A percentile compares a stretch with the other conserved stretches of the same genome.
Conservation (phyloP, 2,797 vertebrate genomes). For the Holocentrus rufus region DNA sequence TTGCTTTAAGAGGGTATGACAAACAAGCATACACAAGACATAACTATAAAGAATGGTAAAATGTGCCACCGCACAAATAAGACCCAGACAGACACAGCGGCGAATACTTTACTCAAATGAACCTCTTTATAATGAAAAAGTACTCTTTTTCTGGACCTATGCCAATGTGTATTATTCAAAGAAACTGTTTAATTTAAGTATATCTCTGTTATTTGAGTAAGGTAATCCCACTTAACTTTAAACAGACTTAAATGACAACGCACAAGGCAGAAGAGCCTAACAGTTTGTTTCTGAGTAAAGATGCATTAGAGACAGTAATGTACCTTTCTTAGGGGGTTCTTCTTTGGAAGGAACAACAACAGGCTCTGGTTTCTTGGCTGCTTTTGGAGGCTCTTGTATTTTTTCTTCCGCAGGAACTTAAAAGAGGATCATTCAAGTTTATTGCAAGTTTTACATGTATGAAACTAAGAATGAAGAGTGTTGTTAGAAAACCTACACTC, state of each 20-base stretch:
- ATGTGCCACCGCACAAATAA: constrained; percentile 61
- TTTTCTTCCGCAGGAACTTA: constrained; percentile 84
- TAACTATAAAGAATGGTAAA: constrained; percentile 45
- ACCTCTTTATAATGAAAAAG: not conserved
- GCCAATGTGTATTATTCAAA: not conserved
- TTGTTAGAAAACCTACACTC: constrained; percentile 55
- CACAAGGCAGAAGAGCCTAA: constrained; percentile 1
- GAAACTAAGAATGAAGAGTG: constrained; percentile 19
- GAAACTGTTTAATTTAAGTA: not conserved
- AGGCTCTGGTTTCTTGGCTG: constrained; percentile 59
- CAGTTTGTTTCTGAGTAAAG: not conserved
- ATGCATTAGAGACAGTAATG: constrained; percentile 33
- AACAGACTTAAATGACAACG: constrained; percentile 25
- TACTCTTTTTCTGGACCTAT: not conserved
- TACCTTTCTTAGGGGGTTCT: constrained; percentile 87
- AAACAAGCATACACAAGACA: constrained; percentile 70
- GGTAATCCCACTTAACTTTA: not conserved
- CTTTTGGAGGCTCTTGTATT: constrained; percentile 82
- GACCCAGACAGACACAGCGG: not conserved
- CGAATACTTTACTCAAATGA: not conserved
- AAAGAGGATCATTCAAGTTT: constrained; percentile 69
- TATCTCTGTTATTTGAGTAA: not conserved
- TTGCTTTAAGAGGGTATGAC: constrained; percentile 76
- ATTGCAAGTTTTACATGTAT: constrained; percentile 49
- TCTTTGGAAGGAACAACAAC: constrained; percentile 74